A percentile compares a stretch with the other conserved stretches of the same genome.
phyloP scores from a whole-genome alignment of 2,113 vertebrate genomes.

The Oophaga pumilio region DNA sequence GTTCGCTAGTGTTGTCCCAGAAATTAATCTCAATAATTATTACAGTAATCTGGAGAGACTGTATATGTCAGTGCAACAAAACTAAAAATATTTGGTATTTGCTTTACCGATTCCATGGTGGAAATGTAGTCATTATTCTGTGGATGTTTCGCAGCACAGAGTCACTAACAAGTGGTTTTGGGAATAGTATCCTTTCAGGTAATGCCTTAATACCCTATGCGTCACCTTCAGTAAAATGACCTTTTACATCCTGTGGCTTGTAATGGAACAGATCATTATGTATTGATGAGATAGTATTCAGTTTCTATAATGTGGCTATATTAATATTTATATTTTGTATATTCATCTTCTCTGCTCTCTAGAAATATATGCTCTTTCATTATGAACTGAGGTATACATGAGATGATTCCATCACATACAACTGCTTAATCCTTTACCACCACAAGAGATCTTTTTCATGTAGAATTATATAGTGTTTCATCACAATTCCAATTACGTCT shows the following conservation, averaged over 20 bases:
- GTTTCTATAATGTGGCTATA: slow-evolving; percentile 48
- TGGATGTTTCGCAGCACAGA: background rate
- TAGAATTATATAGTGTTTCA: background rate
- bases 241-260: slow-evolving; percentile 58
- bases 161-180: slow-evolving; percentile 19
- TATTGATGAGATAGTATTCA: slow-evolving; percentile 57
- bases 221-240: slow-evolving; percentile 57
- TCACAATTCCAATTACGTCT: background rate
- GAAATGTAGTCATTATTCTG: slow-evolving; percentile 1
- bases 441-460: background rate
- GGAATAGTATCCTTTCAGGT: slow-evolving; percentile 24
- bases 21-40: too few species aligned
- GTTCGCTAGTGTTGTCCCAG: too few species aligned
- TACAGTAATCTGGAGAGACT: background rate
- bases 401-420: background rate
- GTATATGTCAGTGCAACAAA: background rate
- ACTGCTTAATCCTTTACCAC: background rate
- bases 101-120: background rate
- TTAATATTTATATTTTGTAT: slow-evolving; percentile 53
- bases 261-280: slow-evolving; percentile 55
- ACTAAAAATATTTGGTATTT: background rate
- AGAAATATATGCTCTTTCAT: background rate
- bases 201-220: slow-evolving; percentile 14
- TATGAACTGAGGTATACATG: background rate
- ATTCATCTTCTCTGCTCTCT: slow-evolving; percentile 29